A percentile compares a stretch with the other conserved stretches of the same genome.
Conservation (phyloP, 2,888 invertebrate genomes). For the Troides oblongomaculatus region DNA sequence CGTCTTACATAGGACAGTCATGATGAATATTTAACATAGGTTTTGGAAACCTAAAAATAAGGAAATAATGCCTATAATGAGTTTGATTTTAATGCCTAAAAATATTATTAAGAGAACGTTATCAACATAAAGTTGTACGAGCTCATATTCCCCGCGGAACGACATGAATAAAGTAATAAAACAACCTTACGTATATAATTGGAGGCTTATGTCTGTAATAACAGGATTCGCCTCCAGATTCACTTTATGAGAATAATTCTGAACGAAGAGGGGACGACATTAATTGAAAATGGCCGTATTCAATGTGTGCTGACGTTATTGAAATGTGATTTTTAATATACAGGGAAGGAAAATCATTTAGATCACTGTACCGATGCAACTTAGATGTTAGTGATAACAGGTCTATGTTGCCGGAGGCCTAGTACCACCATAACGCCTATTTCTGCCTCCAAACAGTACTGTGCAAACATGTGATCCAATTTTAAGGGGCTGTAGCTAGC, state of each 20-base stretch:
- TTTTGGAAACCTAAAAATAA: neutral
- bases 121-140: conserved; percentile 16
- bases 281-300: conserved; percentile 25
- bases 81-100: neutral
- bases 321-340: conserved; percentile 9
- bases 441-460: no score
- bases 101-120: conserved; percentile 8
- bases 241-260: conserved; percentile 29
- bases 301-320: conserved; percentile 23
- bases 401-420: neutral
- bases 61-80: neutral
- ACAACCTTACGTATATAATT: conserved; percentile 27
- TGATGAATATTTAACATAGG: no score
- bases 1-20: no score
- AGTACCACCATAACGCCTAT: no score
- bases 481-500: no score
- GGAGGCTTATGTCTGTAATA: conserved; percentile 29
- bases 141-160: conserved; percentile 18
- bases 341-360: neutral
- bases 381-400: neutral
- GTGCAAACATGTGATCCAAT: no score
- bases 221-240: conserved; percentile 26
- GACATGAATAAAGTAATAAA: conserved; percentile 26
- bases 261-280: conserved; percentile 29
- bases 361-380: neutral